Percentiles rank a stretch among this genome's conserved stretches.
These are phyloP conservation scores for Pteria penguin DNA, from an alignment of 2,888 invertebrate genomes.

Conservation along the genomic window DNA sequence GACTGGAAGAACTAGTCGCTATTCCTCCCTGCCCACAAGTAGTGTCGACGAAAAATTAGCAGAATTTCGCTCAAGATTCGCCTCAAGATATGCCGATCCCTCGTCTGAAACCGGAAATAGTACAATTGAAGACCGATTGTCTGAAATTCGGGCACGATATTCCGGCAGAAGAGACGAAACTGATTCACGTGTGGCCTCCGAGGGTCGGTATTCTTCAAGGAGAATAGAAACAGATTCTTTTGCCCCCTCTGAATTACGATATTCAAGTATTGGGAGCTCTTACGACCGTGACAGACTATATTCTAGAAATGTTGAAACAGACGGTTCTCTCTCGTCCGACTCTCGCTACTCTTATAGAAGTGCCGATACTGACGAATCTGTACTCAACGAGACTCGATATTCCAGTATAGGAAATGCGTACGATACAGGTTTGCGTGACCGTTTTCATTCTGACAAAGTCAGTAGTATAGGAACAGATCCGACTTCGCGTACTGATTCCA, in stretches of 20 bases:
- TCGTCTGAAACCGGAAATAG: too few relatives aligned
- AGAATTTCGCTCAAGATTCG: not conserved
- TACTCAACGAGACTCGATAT: too few relatives aligned
- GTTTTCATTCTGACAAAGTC: not conserved
- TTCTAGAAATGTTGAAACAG: too few relatives aligned
- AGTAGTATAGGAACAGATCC: not conserved
- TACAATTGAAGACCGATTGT: not conserved
- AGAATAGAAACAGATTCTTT: not conserved
- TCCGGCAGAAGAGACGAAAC: not conserved
- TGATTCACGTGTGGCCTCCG: too few relatives aligned
- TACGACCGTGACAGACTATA: too few relatives aligned
- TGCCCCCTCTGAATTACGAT: not conserved
- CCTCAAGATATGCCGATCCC: too few relatives aligned
- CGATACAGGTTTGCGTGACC: too few relatives aligned
- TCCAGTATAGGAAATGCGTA: too few relatives aligned
- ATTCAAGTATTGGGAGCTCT: not conserved
- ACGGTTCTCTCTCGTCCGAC: not conserved
- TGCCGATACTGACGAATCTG: too few relatives aligned
- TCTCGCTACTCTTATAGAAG: too few relatives aligned
- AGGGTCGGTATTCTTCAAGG: too few relatives aligned
- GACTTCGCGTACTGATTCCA: not conserved
- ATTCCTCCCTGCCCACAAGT: slow-evolving; percentile 6
- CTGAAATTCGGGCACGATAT: not conserved
- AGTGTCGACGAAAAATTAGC: not conserved
- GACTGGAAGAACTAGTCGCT: not conserved